Evolutionary conservation across 2,888 invertebrate species (phyloP).

Genomic region (Cephalotes varians): DNA sequence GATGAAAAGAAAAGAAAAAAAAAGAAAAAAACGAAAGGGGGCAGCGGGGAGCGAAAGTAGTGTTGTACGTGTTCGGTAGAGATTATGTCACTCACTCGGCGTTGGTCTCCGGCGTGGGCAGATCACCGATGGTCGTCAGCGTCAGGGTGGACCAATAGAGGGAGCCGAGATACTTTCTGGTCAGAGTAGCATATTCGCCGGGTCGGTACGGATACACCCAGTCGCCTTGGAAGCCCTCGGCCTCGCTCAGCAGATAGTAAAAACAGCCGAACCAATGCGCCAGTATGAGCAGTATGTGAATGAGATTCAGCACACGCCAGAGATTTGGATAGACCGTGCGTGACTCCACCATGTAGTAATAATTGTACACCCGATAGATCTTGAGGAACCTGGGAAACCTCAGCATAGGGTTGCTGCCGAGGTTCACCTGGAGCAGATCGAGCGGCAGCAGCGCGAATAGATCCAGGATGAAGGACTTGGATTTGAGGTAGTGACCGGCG

Average conservation of each 20-base stretch:
- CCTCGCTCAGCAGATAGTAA: conserved; percentile 97
- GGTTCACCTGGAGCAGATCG: conserved; percentile 94
- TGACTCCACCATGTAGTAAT: conserved; percentile 98
- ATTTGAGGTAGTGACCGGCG: conserved; percentile 95
- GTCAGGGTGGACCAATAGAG: conserved; percentile 99
- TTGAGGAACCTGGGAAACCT: conserved; percentile 96
- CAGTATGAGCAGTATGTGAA: conserved; percentile 96
- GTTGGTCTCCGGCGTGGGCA: conserved; percentile 98
- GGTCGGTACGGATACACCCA: conserved; percentile 96
- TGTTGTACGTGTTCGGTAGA: conserved; percentile 56
- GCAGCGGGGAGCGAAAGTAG: conserved; percentile 23
- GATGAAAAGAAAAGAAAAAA: conserved; percentile 34
- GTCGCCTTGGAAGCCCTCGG: conserved; percentile 95
- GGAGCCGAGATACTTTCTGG: conserved; percentile 97
- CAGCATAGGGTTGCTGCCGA: conserved; percentile 94
- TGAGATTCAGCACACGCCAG: conserved; percentile 97
- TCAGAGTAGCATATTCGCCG: conserved; percentile 95
- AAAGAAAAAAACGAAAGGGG: not conserved
- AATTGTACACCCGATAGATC: conserved; percentile 96
- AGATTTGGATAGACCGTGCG: conserved; percentile 98
- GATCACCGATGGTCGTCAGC: conserved; percentile 97
- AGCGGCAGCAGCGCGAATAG: conserved; percentile 93
- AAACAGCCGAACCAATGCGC: conserved; percentile 99
- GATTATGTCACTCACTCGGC: conserved; percentile 93
- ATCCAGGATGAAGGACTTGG: conserved; percentile 94